Evolutionary conservation across 2,797 vertebrate species (phyloP).

Genomic region (Pseudopleuronectes americanus): DNA sequence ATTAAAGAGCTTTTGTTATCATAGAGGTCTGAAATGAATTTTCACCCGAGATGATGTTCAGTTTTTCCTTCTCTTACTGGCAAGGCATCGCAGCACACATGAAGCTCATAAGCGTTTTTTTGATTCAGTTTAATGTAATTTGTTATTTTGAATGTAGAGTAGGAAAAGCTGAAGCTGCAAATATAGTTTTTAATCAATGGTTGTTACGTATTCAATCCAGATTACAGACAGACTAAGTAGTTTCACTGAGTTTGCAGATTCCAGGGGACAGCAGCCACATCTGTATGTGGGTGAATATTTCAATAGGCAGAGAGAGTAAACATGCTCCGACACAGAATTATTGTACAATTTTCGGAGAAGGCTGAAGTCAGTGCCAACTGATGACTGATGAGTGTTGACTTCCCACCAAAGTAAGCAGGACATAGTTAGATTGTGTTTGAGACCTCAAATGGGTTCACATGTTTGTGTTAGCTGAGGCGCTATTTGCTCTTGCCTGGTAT

Average conservation of each 20-base stretch:
- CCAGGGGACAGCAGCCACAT: background rate
- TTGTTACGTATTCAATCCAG: background rate
- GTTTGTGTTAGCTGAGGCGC: conserved; percentile 28
- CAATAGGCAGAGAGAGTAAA: background rate
- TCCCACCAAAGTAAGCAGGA: background rate
- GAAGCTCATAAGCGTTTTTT: too few species aligned
- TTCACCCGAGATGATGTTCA: too few species aligned
- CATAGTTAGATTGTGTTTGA: background rate
- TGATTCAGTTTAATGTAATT: too few species aligned
- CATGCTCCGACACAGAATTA: background rate
- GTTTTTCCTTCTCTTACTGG: too few species aligned
- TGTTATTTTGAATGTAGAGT: too few species aligned
- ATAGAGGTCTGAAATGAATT: too few species aligned
- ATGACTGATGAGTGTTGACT: too few species aligned
- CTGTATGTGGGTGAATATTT: background rate
- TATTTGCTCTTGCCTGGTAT: conserved; percentile 8
- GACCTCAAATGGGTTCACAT: background rate
- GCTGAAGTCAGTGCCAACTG: background rate
- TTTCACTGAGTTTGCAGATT: background rate
- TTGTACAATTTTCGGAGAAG: background rate
- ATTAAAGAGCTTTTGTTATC: too few species aligned
- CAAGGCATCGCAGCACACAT: too few species aligned
- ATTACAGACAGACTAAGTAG: background rate
- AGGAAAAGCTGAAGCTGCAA: too few species aligned
- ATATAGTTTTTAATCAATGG: too few species aligned